Evolutionary conservation across 2,888 invertebrate genomes (phyloP), one percentile per base, ranked within the genome.

Genomic region (Embidobia sp.): DNA sequence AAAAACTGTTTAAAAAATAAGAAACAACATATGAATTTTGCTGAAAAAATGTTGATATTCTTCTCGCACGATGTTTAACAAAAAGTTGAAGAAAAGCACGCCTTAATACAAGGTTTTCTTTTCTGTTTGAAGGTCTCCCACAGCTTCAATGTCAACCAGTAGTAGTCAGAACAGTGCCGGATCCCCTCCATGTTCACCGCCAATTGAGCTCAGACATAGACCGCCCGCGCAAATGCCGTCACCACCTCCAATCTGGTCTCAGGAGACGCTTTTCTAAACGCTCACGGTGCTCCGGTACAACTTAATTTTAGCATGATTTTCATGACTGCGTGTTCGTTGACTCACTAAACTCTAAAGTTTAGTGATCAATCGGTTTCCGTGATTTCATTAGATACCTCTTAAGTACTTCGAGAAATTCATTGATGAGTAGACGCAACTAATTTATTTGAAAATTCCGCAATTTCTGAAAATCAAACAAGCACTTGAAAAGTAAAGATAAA

Each of bases 191-290:
- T 83, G 82, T 66, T 79, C 80, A 46, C 82, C 87, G 78, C 84
- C 84, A 49, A 86, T 87, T 77, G 87, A 87, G 79, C 81, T 89
- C 57, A 85, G 85, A 70, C 86, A 87, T 55, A 84, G 87, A 82
- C 88, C 87, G 40, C 85, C 86, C 51, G 80, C 82, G 51, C 86
- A 86, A 35, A 80, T 86, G 49, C 83, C 86, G 69, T 80, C 87
- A 59, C 79, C 81, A 42, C 86, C 87, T 53, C 85, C 86, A 26
- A 80, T 83, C 78, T 94, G 94, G 92, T 94, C 95, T 79, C 94
- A 94, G 86, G 95, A 95, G 91, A 95, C 95, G 85, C 92, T 95
- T 86, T 95, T 95, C 92, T 95, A 94, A 91, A 82, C 69, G 70
- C 35, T 37, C 57, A 51, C 35, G 49, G 44, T 40, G 27, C 63